Evolutionary conservation across 2,888 invertebrate species (phyloP), one percentile per base, ranked within the genome.

Genomic region (Crepidodera aurea): DNA sequence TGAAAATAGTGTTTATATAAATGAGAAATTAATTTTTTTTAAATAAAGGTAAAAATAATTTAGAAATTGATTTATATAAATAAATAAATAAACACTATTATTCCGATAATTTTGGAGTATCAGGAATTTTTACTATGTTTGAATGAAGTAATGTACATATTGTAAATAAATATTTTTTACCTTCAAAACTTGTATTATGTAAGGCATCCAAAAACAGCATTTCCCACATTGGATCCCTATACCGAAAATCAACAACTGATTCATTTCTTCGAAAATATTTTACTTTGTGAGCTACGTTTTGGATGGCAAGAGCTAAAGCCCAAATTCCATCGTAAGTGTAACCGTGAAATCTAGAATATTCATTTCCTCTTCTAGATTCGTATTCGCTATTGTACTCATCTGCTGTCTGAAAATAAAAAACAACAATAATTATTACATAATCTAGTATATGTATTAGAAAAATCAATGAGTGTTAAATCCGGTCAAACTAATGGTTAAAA

Each of bases 311-410:
- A 0, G 98, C 98, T 69, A 98, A 94, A 0, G 97, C 94, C 98
- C 98, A 98, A 69, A 99, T 93, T 2, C 96, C 98, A 81, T 99
- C 98, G 79, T 98, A 99, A 7, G 98, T 97, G 81, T 98, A 99
- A 1, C 97, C 98, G 79, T 98, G 97, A 78, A 96, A 98, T 69
- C 96, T 87, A 29, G 96, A 96, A 82, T 94, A 96, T 76, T 95
- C 94, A 1, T 82, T 78, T 1, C 92, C 91, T 68, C 94, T 85
- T 65, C 91, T 83, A 25, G 90, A 86, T 75, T 96, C 90, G 79
- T 97, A 97, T 78, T 94, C 91, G 34, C 86, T 84, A 75, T 90
- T 87, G 78, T 97, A 97, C 78, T 96, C 93, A 70, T 91, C 90
- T 0, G 96, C 91, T 0, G 94, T 95, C 96, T 96, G 83, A 25